phyloP scores from a whole-genome alignment of 2,797 vertebrate species.

The Paguma larvata region DNA sequence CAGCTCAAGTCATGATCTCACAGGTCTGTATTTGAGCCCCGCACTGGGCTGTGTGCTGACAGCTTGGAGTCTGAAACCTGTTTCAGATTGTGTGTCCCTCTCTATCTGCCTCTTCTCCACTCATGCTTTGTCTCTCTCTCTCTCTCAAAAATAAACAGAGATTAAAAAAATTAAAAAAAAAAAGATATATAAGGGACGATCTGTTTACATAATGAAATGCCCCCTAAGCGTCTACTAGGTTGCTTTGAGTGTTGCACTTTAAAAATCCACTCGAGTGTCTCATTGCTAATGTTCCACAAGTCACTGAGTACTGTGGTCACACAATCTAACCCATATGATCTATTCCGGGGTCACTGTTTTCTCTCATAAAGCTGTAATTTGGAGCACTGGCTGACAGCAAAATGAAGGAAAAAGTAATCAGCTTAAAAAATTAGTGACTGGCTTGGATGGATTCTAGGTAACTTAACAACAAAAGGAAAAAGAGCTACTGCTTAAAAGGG shows the following conservation, averaged over 20 bases:
- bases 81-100: too few species aligned
- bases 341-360: neutral
- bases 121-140: too few species aligned
- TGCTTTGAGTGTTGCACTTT: neutral
- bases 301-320: neutral
- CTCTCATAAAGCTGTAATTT: neutral
- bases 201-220: slow-evolving; percentile 5
- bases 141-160: too few species aligned
- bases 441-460: neutral
- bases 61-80: too few species aligned
- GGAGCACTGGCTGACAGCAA: neutral
- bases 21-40: too few species aligned
- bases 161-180: too few species aligned
- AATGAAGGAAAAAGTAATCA: neutral
- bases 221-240: neutral
- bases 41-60: too few species aligned
- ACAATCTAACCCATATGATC: neutral
- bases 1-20: too few species aligned
- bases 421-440: neutral
- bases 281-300: neutral
- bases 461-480: neutral
- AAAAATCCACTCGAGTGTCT: neutral
- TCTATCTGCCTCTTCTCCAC: too few species aligned
- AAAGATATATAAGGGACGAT: slow-evolving; percentile 21
- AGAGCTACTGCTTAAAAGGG: neutral